Percentiles rank a stretch among this genome's conserved stretches.
phyloP scores from a whole-genome alignment of 2,797 vertebrate species.

The Allenopithecus nigroviridis region DNA sequence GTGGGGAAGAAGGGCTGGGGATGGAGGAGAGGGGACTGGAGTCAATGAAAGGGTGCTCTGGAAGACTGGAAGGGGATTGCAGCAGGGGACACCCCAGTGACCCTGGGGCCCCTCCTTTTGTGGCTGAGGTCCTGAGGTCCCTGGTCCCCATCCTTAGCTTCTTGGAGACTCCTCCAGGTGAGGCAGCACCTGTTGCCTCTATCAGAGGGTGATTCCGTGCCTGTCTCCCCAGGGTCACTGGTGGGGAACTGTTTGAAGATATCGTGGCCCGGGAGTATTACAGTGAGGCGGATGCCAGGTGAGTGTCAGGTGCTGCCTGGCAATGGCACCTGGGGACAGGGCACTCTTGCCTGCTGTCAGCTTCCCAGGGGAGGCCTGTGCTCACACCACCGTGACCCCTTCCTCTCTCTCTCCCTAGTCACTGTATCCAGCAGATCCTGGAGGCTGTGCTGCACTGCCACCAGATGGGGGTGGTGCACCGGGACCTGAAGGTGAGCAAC shows the following conservation, averaged over 20 bases:
- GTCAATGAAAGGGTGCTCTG: not conserved
- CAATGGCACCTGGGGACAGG: accelerated
- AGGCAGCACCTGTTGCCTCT: not conserved
- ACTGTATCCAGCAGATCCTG: slow-evolving; percentile 98
- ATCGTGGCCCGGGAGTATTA: slow-evolving; percentile 98
- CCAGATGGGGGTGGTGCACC: slow-evolving; percentile 98
- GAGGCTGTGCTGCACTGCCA: slow-evolving; percentile 98
- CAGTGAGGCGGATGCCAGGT: slow-evolving; percentile 98
- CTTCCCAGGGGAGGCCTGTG: not conserved
- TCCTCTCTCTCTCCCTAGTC: slow-evolving; percentile 82
- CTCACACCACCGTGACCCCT: not conserved
- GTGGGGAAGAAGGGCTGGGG: not conserved
- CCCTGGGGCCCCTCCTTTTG: not conserved
- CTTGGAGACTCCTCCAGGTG: not conserved
- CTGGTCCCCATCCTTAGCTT: not conserved
- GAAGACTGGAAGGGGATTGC: not conserved
- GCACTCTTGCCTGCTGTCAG: not conserved
- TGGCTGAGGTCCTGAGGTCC: not conserved
- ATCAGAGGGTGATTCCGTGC: not conserved
- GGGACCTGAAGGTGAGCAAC: slow-evolving; percentile 94
- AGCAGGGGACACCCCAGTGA: not conserved
- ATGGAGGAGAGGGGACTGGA: not conserved
- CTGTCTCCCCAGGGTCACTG: slow-evolving; percentile 89
- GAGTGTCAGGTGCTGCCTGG: slow-evolving; percentile 61
- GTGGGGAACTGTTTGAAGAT: slow-evolving; percentile 96